phyloP scores from a whole-genome alignment of 1,140 invertebrate genomes.

The Adelges cooleyi region DNA sequence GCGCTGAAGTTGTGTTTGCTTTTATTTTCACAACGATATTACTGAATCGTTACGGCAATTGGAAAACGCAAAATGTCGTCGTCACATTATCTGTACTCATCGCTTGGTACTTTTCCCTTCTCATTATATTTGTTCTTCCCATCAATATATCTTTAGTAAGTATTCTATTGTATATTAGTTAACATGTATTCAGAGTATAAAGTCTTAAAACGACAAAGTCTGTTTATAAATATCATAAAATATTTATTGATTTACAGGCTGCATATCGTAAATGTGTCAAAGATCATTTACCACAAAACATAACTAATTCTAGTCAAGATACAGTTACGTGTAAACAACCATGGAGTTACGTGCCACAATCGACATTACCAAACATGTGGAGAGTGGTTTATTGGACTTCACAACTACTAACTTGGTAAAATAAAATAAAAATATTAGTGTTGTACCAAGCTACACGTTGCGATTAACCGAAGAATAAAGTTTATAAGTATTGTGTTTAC shows the following conservation, averaged over 20 bases:
- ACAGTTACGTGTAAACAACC: constrained; percentile 56
- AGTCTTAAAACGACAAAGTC: too few species aligned
- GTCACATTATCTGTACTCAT: constrained; percentile 88
- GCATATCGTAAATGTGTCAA: constrained; percentile 64
- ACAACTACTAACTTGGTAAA: constrained; percentile 92
- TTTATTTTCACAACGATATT: constrained; percentile 69
- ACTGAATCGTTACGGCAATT: constrained; percentile 89
- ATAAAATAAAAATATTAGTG: too few species aligned
- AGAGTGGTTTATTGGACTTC: constrained; percentile 97
- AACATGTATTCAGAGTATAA: too few species aligned
- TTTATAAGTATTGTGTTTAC: too few species aligned
- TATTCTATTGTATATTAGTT: too few species aligned
- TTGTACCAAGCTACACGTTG: too few species aligned
- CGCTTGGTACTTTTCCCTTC: constrained; percentile 97
- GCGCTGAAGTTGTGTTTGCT: constrained; percentile 67
- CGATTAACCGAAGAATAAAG: too few species aligned
- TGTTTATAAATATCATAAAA: too few species aligned
- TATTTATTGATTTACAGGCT: constrained; percentile 65
- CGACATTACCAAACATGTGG: constrained; percentile 87
- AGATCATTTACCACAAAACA: constrained; percentile 36
- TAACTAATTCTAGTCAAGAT: constrained; percentile 31
- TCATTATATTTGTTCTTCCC: constrained; percentile 94
- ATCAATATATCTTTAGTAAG: constrained; percentile 76
- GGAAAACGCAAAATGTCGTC: constrained; percentile 81
- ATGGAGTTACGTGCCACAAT: constrained; percentile 72